Conservation (phyloP, 2,888 invertebrate species). For the Boloria euphrosyne region DNA sequence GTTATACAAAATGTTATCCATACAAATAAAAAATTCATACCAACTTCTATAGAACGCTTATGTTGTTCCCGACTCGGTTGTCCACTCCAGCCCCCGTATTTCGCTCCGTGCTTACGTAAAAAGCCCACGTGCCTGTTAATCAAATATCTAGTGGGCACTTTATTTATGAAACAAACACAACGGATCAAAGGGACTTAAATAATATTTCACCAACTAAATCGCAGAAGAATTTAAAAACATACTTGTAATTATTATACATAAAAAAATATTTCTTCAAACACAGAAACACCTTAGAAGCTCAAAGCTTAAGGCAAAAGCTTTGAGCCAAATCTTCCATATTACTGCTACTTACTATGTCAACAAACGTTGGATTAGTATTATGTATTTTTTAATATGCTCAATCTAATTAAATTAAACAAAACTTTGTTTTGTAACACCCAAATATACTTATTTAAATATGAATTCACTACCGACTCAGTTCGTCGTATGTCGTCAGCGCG, state of each 20-base stretch:
- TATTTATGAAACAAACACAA: conserved; percentile 15
- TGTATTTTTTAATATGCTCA: too few relatives aligned
- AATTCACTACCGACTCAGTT: too few relatives aligned
- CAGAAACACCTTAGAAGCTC: neutral
- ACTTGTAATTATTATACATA: neutral
- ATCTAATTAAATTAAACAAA: too few relatives aligned
- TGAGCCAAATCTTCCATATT: too few relatives aligned
- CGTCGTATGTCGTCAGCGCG: too few relatives aligned
- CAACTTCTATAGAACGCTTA: neutral
- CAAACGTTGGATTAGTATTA: too few relatives aligned
- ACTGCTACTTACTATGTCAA: too few relatives aligned
- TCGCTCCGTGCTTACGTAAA: conserved; percentile 18
- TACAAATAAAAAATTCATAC: neutral
- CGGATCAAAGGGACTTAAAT: conserved; percentile 19
- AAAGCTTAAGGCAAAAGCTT: too few relatives aligned
- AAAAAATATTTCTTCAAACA: conserved; percentile 1
- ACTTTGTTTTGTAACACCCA: too few relatives aligned
- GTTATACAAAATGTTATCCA: neutral
- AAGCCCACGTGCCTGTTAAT: conserved; percentile 18
- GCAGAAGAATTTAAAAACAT: conserved; percentile 4
- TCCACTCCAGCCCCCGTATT: neutral
- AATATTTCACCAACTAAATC: conserved; percentile 1
- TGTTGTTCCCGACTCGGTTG: neutral
- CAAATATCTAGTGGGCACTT: conserved; percentile 34
- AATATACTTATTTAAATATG: too few relatives aligned